Conservation (phyloP, 1,140 invertebrate genomes). For the Chrysoperla carnea region DNA sequence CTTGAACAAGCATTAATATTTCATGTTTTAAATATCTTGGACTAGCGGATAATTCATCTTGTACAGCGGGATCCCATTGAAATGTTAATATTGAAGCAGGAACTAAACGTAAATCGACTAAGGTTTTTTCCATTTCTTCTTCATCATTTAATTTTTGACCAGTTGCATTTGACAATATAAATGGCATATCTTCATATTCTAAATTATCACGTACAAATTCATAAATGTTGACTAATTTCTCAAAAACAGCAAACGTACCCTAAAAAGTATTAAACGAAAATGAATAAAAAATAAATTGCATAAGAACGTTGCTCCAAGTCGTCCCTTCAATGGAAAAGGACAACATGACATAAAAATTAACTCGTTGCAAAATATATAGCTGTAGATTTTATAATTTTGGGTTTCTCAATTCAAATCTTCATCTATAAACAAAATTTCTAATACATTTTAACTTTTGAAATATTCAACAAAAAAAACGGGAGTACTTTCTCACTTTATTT, state of each 20-base stretch:
- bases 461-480: too few relatives aligned
- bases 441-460: too few relatives aligned
- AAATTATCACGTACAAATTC: slow-evolving; percentile 59
- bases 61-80: slow-evolving; percentile 30
- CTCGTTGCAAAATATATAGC: too few relatives aligned
- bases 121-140: slow-evolving; percentile 39
- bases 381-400: too few relatives aligned
- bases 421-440: too few relatives aligned
- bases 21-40: slow-evolving; percentile 54
- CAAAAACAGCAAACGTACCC: slow-evolving; percentile 69
- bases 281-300: slow-evolving; percentile 2
- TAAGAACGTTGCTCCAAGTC: not conserved
- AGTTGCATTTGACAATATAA: slow-evolving; percentile 40
- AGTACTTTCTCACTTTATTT: too few relatives aligned
- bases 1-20: slow-evolving; percentile 46
- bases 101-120: slow-evolving; percentile 52
- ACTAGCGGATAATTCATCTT: slow-evolving; percentile 28
- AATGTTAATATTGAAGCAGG: slow-evolving; percentile 59
- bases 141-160: slow-evolving; percentile 38
- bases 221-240: slow-evolving; percentile 47
- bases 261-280: slow-evolving; percentile 14
- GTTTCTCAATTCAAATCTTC: too few relatives aligned
- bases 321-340: too few relatives aligned
- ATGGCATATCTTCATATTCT: slow-evolving; percentile 39
- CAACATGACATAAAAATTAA: too few relatives aligned